Percentiles rank a stretch among this genome's conserved stretches.
phyloP scores from a whole-genome alignment of 2,113 vertebrate species.

The Scytalopus superciliaris region DNA sequence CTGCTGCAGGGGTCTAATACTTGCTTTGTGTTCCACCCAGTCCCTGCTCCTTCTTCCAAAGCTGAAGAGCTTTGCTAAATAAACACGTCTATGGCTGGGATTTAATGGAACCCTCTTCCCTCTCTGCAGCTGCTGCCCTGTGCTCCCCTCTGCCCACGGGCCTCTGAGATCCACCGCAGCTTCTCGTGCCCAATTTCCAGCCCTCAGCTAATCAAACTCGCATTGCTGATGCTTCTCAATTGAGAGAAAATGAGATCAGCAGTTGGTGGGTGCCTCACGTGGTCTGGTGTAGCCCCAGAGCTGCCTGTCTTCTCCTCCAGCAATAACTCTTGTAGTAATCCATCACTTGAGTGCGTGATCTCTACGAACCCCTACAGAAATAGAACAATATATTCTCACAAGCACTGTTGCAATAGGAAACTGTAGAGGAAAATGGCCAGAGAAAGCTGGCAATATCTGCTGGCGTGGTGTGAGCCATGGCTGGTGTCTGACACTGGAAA shows the following conservation, averaged over 20 bases:
- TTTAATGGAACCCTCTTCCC: background rate
- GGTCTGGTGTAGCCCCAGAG: background rate
- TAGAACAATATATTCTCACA: background rate
- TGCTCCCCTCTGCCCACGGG: background rate
- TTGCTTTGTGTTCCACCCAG: background rate
- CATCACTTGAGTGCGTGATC: background rate
- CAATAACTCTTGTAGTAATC: background rate
- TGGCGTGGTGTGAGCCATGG: background rate
- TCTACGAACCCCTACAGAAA: background rate
- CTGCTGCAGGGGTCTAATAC: background rate
- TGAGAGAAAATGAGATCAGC: background rate
- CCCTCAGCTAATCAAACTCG: background rate
- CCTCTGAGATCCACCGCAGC: background rate
- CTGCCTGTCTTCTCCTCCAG: slow-evolving; percentile 1
- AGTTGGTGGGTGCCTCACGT: background rate
- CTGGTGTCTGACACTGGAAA: background rate
- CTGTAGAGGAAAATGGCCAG: background rate
- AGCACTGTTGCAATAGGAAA: background rate
- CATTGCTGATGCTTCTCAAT: background rate
- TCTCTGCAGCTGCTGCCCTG: background rate
- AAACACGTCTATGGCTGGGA: background rate
- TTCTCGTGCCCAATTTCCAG: background rate
- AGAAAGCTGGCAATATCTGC: background rate
- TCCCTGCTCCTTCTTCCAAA: background rate
- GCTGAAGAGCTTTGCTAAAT: background rate